These are phyloP conservation scores for Taurulus bubalis DNA, from an alignment of 2,113 vertebrate genomes.

Conservation along the genomic window DNA sequence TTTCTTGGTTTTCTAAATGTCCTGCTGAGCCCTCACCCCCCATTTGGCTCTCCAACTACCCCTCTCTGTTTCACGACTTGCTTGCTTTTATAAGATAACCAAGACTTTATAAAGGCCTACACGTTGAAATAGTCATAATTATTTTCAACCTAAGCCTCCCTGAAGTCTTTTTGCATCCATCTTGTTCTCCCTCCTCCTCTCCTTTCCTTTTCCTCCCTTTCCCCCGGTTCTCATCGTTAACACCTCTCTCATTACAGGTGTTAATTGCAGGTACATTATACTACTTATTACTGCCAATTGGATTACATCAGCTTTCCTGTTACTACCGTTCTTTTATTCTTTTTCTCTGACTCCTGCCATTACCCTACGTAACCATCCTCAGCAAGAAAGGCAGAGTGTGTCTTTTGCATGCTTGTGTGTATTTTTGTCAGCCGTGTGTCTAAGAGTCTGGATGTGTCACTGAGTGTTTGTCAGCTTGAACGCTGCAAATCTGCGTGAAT, in stretches of 20 bases:
- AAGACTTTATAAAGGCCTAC: slow-evolving; percentile 20
- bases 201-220: slow-evolving; percentile 9
- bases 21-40: slow-evolving; percentile 18
- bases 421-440: slow-evolving; percentile 2
- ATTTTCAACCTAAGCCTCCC: slow-evolving; percentile 49
- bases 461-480: background rate
- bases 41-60: slow-evolving; percentile 1
- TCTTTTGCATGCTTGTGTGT: slow-evolving; percentile 4
- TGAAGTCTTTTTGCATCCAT: slow-evolving; percentile 27
- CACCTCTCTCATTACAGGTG: slow-evolving; percentile 66
- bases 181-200: slow-evolving; percentile 23
- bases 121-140: slow-evolving; percentile 35
- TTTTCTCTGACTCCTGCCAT: slow-evolving; percentile 21
- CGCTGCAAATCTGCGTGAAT: slow-evolving; percentile 1
- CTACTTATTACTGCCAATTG: slow-evolving; percentile 52
- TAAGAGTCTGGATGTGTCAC: background rate
- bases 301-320: slow-evolving; percentile 27
- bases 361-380: slow-evolving; percentile 5
- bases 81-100: slow-evolving; percentile 39
- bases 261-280: slow-evolving; percentile 72
- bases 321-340: background rate
- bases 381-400: slow-evolving; percentile 6
- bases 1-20: slow-evolving; percentile 10
- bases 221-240: slow-evolving; percentile 53
- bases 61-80: slow-evolving; percentile 26